These are phyloP conservation scores for Kryptolebias ocellatus DNA, from an alignment of 2,797 vertebrate genomes.

Conservation along the genomic window DNA sequence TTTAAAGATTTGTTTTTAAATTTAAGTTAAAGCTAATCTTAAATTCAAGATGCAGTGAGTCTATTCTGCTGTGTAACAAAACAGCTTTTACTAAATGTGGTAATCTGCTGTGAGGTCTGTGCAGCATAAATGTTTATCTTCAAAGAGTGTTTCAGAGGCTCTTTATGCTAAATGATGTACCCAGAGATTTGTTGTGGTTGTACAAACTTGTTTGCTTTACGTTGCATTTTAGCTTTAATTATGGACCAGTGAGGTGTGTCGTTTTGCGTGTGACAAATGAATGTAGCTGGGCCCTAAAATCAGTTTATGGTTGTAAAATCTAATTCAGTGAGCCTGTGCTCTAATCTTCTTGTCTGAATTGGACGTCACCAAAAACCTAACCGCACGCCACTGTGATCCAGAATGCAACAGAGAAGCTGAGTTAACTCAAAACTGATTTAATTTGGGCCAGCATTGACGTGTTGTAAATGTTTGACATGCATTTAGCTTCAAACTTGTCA, in stretches of 20 bases:
- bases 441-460: too few relatives aligned
- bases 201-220: neutral
- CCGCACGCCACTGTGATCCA: neutral
- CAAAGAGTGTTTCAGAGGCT: neutral
- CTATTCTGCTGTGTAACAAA: too few relatives aligned
- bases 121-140: neutral
- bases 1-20: too few relatives aligned
- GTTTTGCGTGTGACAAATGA: neutral
- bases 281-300: neutral
- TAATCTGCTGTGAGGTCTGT: neutral
- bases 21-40: too few relatives aligned
- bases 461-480: too few relatives aligned
- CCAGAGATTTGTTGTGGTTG: neutral
- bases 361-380: neutral
- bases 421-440: too few relatives aligned
- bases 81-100: neutral
- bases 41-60: too few relatives aligned
- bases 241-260: neutral
- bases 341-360: neutral
- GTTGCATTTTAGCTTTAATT: neutral
- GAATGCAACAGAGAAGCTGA: neutral
- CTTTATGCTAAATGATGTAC: neutral
- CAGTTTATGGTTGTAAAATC: neutral
- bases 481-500: too few relatives aligned
- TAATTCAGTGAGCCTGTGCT: neutral